phyloP scores from a whole-genome alignment of 2,797 vertebrate genomes.

The Peromyscus aztecus region DNA sequence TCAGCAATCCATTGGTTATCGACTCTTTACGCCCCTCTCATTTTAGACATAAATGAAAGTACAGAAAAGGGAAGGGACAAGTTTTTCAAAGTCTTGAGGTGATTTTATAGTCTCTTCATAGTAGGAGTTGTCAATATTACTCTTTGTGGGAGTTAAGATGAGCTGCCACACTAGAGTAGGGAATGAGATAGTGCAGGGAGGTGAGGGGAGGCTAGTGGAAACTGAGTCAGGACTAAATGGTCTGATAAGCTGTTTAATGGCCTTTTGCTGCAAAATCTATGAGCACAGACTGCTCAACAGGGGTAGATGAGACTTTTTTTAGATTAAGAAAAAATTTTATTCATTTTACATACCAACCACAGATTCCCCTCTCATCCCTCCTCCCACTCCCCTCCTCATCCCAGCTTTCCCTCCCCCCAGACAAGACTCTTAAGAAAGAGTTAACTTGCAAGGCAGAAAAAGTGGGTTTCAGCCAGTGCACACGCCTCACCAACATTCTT shows the following conservation, averaged over 20 bases:
- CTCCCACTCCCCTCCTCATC: too few species aligned
- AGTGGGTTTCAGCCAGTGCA: not conserved
- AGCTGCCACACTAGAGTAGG: not conserved
- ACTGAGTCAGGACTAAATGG: not conserved
- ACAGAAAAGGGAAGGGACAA: constrained; percentile 4
- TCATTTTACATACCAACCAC: too few species aligned
- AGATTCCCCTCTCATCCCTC: too few species aligned
- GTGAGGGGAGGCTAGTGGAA: not conserved
- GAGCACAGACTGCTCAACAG: not conserved
- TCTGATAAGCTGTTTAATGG: not conserved
- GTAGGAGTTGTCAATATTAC: not conserved
- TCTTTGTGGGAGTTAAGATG: not conserved
- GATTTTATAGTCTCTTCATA: constrained; percentile 26
- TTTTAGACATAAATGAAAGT: constrained; percentile 43
- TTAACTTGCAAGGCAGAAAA: not conserved
- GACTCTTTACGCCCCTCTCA: not conserved
- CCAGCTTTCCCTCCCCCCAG: too few species aligned
- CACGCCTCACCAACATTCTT: not conserved
- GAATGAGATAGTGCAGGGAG: not conserved
- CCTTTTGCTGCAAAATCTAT: not conserved
- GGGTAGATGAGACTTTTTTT: not conserved
- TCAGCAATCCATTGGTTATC: not conserved
- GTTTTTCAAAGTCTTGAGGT: not conserved
- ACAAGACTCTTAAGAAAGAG: not conserved
- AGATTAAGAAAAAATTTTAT: too few species aligned